Conservation (phyloP, 2,888 invertebrate genomes). For the Therioaphis trifolii region DNA sequence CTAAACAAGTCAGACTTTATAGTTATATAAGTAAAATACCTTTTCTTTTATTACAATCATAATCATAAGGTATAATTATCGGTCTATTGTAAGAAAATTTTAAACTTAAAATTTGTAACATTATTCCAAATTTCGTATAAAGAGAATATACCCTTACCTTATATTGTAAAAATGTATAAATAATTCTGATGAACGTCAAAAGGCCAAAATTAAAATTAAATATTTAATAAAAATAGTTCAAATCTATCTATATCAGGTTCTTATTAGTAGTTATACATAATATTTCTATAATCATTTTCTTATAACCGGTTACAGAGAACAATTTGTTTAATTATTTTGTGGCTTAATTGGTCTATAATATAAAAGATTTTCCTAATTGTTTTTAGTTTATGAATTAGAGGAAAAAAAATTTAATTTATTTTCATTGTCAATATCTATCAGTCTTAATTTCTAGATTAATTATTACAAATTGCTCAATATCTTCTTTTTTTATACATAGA, state of each 20-base stretch:
- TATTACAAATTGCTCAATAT: slow-evolving; percentile 52
- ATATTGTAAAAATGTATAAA: slow-evolving; percentile 10
- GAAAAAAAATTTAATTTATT: slow-evolving; percentile 22
- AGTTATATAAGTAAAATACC: slow-evolving; percentile 19
- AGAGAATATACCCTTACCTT: not conserved
- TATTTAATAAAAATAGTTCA: slow-evolving; percentile 46
- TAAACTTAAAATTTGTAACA: not conserved
- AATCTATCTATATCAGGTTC: slow-evolving; percentile 21
- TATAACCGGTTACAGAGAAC: slow-evolving; percentile 27
- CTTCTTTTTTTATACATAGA: slow-evolving; percentile 29
- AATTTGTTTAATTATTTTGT: not conserved
- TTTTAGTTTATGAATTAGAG: slow-evolving; percentile 8
- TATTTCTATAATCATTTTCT: not conserved
- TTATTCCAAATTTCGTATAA: not conserved
- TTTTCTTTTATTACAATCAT: not conserved
- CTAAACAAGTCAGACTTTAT: slow-evolving; percentile 1
- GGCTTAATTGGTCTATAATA: slow-evolving; percentile 19
- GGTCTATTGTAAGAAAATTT: not conserved
- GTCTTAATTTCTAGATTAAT: slow-evolving; percentile 61
- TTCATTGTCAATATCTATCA: slow-evolving; percentile 52
- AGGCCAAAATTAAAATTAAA: slow-evolving; percentile 29
- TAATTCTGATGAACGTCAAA: slow-evolving; percentile 33
- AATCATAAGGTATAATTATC: not conserved
- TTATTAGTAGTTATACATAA: slow-evolving; percentile 34
- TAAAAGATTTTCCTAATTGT: slow-evolving; percentile 11